Evolutionary conservation across 2,797 vertebrate genomes (phyloP), one percentile per base, ranked within the genome.

Genomic region (Oreochromis mossambicus): DNA sequence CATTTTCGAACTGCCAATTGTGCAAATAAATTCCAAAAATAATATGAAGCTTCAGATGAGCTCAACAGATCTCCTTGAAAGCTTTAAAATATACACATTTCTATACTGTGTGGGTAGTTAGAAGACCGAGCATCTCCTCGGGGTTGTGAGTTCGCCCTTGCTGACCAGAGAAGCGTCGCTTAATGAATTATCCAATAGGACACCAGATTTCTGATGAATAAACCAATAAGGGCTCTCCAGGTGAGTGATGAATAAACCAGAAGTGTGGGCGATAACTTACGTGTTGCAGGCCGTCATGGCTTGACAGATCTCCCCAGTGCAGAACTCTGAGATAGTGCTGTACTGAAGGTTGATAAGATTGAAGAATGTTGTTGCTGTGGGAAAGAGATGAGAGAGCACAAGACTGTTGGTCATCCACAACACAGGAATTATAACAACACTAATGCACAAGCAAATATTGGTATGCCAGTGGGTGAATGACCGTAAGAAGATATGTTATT

Each of bases 271-370:
- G 85, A 24, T 82, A 51, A 97, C 98, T 98, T 96, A 99, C 98
- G 98, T 99, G 95, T 97, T 99, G 96, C 97, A 98, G 91, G 98
- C 98, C 2, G 97, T 97, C 99, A 99, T 99, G 87, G 98, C 97
- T 94, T 98, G 98, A 96, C 99, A 99, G 3, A 97, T 98, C 86
- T 99, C 98, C 78, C 97, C 98, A 5, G 98, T 99, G 97, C 99
- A 99, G 96, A 99, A 99, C 94, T 99, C 98, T n/a, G 99, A 99
- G 96, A 99, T 98, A 91, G 99, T 99, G 97, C 99, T 99, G 96
- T 99, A 99, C 95, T 99, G 99, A 92, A 99, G 97, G 97, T 99
- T 99, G 96, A 99, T 98, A 87, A 99, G 98, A 93, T 99, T 99
- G 96, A 99, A 99, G 93, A 99, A 99, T 1, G 98, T 99, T n/a